A percentile compares a stretch with the other conserved stretches of the same genome.
phyloP scores from a whole-genome alignment of 2,888 invertebrate species.

The Galerucella nymphaeae region DNA sequence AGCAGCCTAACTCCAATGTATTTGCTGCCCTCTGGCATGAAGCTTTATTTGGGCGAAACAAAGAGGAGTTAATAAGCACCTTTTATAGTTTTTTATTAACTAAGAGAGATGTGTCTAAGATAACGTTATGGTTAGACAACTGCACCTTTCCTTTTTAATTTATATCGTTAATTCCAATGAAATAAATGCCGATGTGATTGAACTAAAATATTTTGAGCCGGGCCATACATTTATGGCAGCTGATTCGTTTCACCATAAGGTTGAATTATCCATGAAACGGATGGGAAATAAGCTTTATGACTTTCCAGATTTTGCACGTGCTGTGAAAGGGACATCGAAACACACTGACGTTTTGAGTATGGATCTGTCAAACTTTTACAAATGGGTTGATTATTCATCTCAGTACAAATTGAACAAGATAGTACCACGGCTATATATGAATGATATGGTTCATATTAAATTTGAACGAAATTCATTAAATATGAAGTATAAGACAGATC shows the following conservation, averaged over 20 bases:
- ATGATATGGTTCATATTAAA: slow-evolving; percentile 13
- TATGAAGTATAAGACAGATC: slow-evolving; percentile 10
- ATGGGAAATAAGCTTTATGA: no score
- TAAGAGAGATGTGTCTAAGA: slow-evolving; percentile 8
- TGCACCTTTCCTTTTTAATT: slow-evolving; percentile 3
- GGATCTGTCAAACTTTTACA: slow-evolving; percentile 10
- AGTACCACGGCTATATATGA: background rate
- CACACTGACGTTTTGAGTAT: slow-evolving; percentile 4
- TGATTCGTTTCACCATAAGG: no score
- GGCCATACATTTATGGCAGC: no score
- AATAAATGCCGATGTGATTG: no score
- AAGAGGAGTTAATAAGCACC: slow-evolving; percentile 47
- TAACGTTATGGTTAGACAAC: slow-evolving; percentile 24
- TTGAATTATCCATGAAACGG: no score
- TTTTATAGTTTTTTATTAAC: slow-evolving; percentile 20
- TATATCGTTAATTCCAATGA: no score
- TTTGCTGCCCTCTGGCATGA: slow-evolving; percentile 52
- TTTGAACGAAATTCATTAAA: background rate
- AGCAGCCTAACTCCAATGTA: slow-evolving; percentile 16
- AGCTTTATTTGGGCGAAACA: slow-evolving; percentile 33
- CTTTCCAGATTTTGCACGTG: no score
- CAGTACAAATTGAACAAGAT: slow-evolving; percentile 10
- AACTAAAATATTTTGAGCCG: no score
- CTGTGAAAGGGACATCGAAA: background rate
- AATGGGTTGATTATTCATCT: slow-evolving; percentile 16